phyloP scores from a whole-genome alignment of 2,113 vertebrate genomes.

The Panthera tigris region DNA sequence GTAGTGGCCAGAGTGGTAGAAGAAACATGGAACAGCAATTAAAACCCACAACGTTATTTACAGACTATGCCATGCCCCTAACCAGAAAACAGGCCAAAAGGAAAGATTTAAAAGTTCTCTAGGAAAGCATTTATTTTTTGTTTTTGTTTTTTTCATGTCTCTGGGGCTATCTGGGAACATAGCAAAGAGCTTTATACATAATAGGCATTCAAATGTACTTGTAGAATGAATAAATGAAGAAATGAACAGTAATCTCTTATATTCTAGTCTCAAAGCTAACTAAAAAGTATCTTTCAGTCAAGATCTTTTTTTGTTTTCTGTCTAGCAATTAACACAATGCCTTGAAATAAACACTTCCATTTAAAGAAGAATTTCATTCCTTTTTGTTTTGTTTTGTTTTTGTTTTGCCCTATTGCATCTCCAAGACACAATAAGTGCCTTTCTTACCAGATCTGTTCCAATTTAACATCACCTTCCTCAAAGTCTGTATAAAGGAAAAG shows the following conservation, averaged over 20 bases:
- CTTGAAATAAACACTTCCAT: conserved; percentile 17
- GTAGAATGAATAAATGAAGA: conserved; percentile 1
- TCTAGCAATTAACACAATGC: background rate
- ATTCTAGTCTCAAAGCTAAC: background rate
- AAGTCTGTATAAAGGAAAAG: background rate
- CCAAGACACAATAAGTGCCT: background rate
- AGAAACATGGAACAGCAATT: background rate
- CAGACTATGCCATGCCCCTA: background rate
- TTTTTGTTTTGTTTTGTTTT: background rate
- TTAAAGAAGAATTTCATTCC: conserved; percentile 8
- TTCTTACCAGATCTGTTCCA: conserved; percentile 19
- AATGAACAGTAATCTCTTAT: background rate
- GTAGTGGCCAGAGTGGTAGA: conserved; percentile 62
- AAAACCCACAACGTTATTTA: background rate
- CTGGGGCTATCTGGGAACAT: background rate
- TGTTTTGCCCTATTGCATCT: background rate
- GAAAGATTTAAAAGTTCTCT: background rate
- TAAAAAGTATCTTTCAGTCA: conserved; percentile 38
- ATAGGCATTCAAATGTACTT: conserved; percentile 5
- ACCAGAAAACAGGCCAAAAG: background rate
- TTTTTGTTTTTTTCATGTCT: background rate
- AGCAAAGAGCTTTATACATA: background rate
- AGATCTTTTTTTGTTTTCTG: background rate
- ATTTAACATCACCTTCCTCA: conserved; percentile 14
- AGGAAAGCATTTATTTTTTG: background rate